A percentile compares a stretch with the other conserved stretches of the same genome.
These are phyloP conservation scores for Caenorhabditis elegans DNA, from an alignment of 1,140 invertebrate genomes.

Conservation along the genomic window WBcel235 BX284605.5:18660001-18660500, in stretches of 20 bases:
- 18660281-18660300: not conserved
- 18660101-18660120: not conserved
- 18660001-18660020: too few species aligned
- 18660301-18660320: not conserved
- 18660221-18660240: conserved; percentile 18
- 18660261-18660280: conserved; percentile 11
- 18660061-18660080: not conserved
- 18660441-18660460: not conserved
- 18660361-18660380: too few species aligned
- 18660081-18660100: not conserved
- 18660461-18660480: not conserved
- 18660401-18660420: too few species aligned
- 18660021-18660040: too few species aligned
- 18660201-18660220: too few species aligned
- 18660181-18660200: conserved; percentile 8
- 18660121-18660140: not conserved
- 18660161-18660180: not conserved
- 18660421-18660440: not conserved
- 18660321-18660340: not conserved
- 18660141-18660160: too few species aligned
- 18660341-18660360: too few species aligned
- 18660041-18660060: too few species aligned
- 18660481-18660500: not conserved
- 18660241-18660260: conserved; percentile 15
- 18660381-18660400: too few species aligned